Evolutionary conservation across 1,140 invertebrate genomes (phyloP).

Genomic region (Heterodera carotae): DNA sequence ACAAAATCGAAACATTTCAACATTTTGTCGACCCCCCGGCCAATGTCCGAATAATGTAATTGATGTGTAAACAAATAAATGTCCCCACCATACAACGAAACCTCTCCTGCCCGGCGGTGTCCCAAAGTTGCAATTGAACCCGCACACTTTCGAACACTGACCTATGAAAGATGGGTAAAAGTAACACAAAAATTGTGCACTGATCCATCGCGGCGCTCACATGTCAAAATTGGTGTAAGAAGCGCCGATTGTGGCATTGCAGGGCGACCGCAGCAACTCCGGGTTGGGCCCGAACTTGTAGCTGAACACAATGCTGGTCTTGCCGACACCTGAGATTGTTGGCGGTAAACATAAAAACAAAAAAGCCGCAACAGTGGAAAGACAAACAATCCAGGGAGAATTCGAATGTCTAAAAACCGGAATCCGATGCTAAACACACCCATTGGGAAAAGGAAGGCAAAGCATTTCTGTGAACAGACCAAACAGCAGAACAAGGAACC

Average conservation of each 20-base stretch:
- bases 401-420: too few relatives aligned
- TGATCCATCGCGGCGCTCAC: constrained; percentile 27
- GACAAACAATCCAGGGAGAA: too few relatives aligned
- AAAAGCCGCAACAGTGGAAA: constrained; percentile 24
- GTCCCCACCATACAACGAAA: constrained; percentile 79
- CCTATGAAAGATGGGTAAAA: not conserved
- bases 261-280: constrained; percentile 1
- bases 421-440: too few relatives aligned
- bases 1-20: too few relatives aligned
- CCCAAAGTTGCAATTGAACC: constrained; percentile 65
- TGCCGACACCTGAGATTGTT: constrained; percentile 45
- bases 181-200: constrained; percentile 13
- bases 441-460: too few relatives aligned
- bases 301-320: constrained; percentile 38
- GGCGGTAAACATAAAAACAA: too few relatives aligned
- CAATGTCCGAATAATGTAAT: too few relatives aligned
- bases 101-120: constrained; percentile 96
- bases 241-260: constrained; percentile 46
- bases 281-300: constrained; percentile 43
- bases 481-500: too few relatives aligned
- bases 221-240: constrained; percentile 46
- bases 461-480: too few relatives aligned
- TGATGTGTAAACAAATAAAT: too few relatives aligned
- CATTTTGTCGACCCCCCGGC: too few relatives aligned
- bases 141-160: constrained; percentile 7